Conservation (phyloP, 2,113 vertebrate species). For the Herpetotheres cachinnans region DNA sequence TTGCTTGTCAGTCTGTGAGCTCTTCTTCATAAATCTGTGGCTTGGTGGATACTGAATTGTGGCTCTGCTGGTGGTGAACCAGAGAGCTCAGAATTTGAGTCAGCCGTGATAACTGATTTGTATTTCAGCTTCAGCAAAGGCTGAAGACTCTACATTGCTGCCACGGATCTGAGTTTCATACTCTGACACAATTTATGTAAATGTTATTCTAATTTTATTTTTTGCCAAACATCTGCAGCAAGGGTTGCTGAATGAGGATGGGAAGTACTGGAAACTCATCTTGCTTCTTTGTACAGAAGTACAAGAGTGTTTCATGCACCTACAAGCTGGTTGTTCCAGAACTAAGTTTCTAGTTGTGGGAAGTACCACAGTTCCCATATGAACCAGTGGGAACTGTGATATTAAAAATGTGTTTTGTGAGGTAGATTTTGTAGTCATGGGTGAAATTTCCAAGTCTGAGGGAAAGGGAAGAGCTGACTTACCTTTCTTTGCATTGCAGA, state of each 20-base stretch:
- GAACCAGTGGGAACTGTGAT: not conserved
- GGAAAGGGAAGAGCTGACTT: not conserved
- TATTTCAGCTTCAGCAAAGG: slow-evolving; percentile 49
- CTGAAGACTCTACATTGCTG: slow-evolving; percentile 40
- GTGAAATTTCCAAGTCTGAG: not conserved
- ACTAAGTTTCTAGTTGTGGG: not conserved
- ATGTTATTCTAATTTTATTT: slow-evolving; percentile 1
- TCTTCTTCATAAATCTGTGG: slow-evolving; percentile 54
- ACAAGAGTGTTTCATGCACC: not conserved
- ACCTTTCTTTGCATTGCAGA: not conserved
- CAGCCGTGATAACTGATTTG: slow-evolving; percentile 28
- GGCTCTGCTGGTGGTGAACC: slow-evolving; percentile 45
- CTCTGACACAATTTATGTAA: not conserved
- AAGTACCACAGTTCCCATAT: not conserved
- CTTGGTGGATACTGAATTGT: slow-evolving; percentile 53
- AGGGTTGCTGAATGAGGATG: not conserved
- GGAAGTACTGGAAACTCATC: not conserved
- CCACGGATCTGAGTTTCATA: not conserved
- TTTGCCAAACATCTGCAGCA: not conserved
- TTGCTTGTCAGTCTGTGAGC: slow-evolving; percentile 56
- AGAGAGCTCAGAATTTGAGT: slow-evolving; percentile 36
- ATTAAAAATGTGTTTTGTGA: not conserved
- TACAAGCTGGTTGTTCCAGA: not conserved
- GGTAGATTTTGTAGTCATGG: not conserved
- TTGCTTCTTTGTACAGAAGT: not conserved